Evolutionary conservation across 2,113 vertebrate species (phyloP), one percentile per base, ranked within the genome.

Genomic region (Phrynosoma blainvillii): DNA sequence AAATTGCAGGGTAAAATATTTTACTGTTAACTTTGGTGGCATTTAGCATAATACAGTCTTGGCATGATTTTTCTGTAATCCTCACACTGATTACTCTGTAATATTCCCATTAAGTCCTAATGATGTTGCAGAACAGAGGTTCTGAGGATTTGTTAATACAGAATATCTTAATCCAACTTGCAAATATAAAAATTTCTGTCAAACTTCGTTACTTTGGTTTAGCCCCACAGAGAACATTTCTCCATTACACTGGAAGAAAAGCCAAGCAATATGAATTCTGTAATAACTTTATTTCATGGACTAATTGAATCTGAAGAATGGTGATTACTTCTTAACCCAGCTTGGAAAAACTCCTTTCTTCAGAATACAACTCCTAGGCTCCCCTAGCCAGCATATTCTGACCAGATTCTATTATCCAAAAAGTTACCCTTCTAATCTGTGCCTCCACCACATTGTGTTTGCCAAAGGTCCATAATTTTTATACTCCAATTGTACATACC

Each of bases 61-160:
- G 10, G 42, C 21, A 32, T 68, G 62, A 36, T 12, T 71, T 79
- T 56, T 40, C 27, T 5, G 30, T 85, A 78, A 56, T 86, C 65
- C 77, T 56, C 77, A 56, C 30, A 52, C 65, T 71, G 77, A 56
- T 79, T 79, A 70, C n/a, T 77, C n/a, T 54, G 66, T 27, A 79
- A 71, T 52, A 86, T 86, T 68, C 36, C 47, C 74, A 79, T 86
- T 86, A 86, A 79, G 32, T 54, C 77, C 77, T 71, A 79, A 71
- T 54, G 32, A 71, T 5, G 30, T 86, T 78, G 21, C 40, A 54
- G 75, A 79, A 79, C 13, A 54, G 77, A 25, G 32, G 21, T 79
- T 70, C 18, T 86, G 47, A 54, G 66, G 78, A 85, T 52, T 66
- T 30, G 54, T 54, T 25, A 36, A 68, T 47, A 25, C 11, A 23